Evolutionary conservation across 2,888 invertebrate genomes (phyloP).

Genomic region (Aphrophora alni): DNA sequence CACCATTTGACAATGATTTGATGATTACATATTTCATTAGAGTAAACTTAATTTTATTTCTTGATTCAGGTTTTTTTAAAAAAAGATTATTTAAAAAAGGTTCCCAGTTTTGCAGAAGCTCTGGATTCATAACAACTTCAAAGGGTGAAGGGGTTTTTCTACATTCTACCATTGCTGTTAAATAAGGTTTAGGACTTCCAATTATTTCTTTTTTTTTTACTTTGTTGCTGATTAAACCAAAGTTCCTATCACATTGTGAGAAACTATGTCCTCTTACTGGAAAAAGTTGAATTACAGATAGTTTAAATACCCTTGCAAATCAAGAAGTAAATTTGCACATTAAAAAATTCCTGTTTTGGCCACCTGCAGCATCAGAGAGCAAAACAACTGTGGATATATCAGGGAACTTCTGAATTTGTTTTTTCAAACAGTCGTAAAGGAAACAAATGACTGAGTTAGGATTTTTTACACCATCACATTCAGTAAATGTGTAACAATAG

Average conservation of each 20-base stretch:
- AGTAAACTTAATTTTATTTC: constrained; percentile 9
- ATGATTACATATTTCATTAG: constrained; percentile 14
- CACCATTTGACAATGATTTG: not conserved
- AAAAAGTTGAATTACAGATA: not conserved
- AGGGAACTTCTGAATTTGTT: constrained; percentile 5
- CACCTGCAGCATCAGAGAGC: not conserved
- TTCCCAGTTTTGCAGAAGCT: constrained; percentile 22
- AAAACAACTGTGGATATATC: not conserved
- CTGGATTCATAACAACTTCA: constrained; percentile 21
- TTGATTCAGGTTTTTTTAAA: constrained; percentile 1
- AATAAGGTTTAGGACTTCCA: not conserved
- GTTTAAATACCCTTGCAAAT: not conserved
- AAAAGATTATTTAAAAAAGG: constrained; percentile 17
- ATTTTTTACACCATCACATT: constrained; percentile 18
- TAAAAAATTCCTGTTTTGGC: not conserved
- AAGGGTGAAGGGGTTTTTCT: constrained; percentile 15
- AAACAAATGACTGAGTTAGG: constrained; percentile 9
- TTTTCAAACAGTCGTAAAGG: not conserved
- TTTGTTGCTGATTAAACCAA: not conserved
- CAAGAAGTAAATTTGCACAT: not conserved
- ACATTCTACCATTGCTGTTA: constrained; percentile 14
- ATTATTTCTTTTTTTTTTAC: not conserved
- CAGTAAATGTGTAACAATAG: constrained; percentile 21
- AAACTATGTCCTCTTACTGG: not conserved
- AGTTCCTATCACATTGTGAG: not conserved